Evolutionary conservation across 1,140 invertebrate genomes (phyloP), one percentile per base, ranked within the genome.

Genomic region (Heliconius eleuchia): DNA sequence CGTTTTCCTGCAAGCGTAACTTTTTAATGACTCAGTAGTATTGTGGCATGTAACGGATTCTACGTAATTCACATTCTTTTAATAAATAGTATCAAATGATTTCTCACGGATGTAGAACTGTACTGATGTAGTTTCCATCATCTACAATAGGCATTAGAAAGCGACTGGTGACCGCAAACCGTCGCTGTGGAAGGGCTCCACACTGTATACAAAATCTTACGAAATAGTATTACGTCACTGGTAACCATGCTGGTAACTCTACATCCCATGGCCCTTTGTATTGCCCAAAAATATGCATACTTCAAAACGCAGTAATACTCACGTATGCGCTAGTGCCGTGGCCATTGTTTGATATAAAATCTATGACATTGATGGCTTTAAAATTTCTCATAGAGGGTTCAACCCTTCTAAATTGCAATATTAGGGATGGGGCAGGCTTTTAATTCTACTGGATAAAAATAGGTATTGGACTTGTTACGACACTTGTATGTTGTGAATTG

Each of bases 401-500:
- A 92, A 93, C 92, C 92, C 91, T 94, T 92, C 87, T 83, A 85
- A 90, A 89, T 85, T 79, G 79, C 85, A 87, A 89, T 87, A 84
- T 86, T 89, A 83, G 89, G 90, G 92, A 93, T 94, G 91, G 91
- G 91, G 91, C 89, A 84, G 85, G 87, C 87, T 89, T 93, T 93
- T 93, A 93, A 92, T 92, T 89, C 85, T 85, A 84, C 89, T 90
- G 91, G 89, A 94, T 94, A 91, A 92, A 93, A 93, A 94, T 94
- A 92, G 91, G 89, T 91, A 92, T 94, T 90, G 92, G 89, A 93
- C 91, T 94, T 92, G 91, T 91, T 90, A 89, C 87, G 87, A 92
- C 92, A 94, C 92, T 94, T 93, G 92, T 93, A 88, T 86, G 80
- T 88, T 82, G 83, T 86, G 88, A 89, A 89, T 89, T 86, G 88